These are phyloP conservation scores for Nematolebias whitei DNA, from an alignment of 2,113 vertebrate genomes.

Conservation along the genomic window DNA sequence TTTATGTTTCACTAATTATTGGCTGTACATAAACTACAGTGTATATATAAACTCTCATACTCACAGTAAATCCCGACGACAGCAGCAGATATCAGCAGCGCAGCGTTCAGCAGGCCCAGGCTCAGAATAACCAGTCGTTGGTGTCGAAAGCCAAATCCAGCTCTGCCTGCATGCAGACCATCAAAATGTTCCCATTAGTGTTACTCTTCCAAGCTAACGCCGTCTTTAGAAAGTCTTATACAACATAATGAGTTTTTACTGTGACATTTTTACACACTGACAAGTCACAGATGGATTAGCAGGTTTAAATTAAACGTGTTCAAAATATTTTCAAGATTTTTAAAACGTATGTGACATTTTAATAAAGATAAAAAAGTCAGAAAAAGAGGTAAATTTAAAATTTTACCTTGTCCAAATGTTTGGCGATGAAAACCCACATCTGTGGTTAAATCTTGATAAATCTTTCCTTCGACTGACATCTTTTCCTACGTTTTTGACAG, in stretches of 20 bases:
- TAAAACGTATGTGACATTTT: background rate
- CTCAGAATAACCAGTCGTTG: constrained; percentile 46
- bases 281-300: background rate
- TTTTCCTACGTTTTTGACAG: constrained; percentile 10
- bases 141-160: constrained; percentile 29
- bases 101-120: constrained; percentile 59
- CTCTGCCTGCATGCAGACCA: constrained; percentile 31
- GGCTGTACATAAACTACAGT: background rate
- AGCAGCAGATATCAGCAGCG: constrained; percentile 58
- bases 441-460: constrained; percentile 27
- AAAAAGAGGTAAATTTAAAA: background rate
- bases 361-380: background rate
- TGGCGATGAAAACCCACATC: constrained; percentile 1
- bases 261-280: background rate
- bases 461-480: constrained; percentile 30
- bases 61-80: constrained; percentile 67
- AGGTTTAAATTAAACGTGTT: background rate
- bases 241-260: background rate
- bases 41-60: constrained; percentile 23
- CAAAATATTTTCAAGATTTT: background rate
- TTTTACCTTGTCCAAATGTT: constrained; percentile 55
- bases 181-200: constrained; percentile 13
- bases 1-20: too few species aligned
- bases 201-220: background rate
- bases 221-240: background rate